Base-by-base conservation (phyloP, 2,797 vertebrate species). In the Micromesistius poutassou region DNA sequence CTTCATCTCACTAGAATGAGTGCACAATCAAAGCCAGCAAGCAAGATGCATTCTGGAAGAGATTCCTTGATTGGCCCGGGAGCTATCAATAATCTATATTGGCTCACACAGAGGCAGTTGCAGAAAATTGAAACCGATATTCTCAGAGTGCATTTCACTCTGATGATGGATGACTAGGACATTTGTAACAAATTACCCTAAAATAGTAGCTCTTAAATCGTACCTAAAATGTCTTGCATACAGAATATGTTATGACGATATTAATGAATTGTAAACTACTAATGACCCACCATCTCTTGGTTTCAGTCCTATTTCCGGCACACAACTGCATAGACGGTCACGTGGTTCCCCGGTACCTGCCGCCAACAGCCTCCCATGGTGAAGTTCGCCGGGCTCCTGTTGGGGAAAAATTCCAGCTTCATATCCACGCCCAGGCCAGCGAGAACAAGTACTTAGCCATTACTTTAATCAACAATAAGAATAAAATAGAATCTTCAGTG, bases 281-380 rank as follows among this genome's bases (percentile, higher is more conserved):
- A 14, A 73, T 33, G 4, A 50, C 14, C 0, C 71, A 8, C n/a
- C 40, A 8, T 82, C 2, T 83, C 16, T 66, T 73, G 62, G 22
- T 89, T 89, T 79, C 81, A 94, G 94, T 94, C n/a, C 86, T 90
- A 30, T 46, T 87, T 55, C 30, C 92, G 0, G 66, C 91, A 62
- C 62, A 84, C 0, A 86, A 19, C 79, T 94, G 93, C 79, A 78
- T 85, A 30, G n/a, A 25, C 0, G 92, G 91, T 9, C 75, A 83
- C 0, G 72, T 87, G 33, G 80, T 40, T 74, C 93, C 93, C 42
- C 38, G 81, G 42, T 93, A 93, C 80, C 22, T 93, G 84, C 83
- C 81, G 9, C 71, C 33, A 19, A 92, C 92, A 0, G 92, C 91
- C 0, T 82, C 84, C 1, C 85, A 92, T 0, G 87, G 89, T 0